phyloP scores from a whole-genome alignment of 2,888 invertebrate species.

The Halocaridina rubra region DNA sequence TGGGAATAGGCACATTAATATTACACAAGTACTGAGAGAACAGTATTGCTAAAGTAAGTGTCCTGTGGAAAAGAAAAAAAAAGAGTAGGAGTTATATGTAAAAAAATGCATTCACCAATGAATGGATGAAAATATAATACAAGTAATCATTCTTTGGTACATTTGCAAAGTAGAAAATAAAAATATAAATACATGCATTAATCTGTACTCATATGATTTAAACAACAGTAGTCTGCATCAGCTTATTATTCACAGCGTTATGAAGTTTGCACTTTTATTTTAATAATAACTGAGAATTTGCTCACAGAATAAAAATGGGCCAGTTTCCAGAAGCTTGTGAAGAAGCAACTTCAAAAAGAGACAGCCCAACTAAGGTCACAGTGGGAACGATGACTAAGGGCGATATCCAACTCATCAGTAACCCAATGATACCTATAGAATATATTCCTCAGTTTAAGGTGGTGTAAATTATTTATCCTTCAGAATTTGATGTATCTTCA shows the following conservation, averaged over 20 bases:
- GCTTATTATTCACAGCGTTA: neutral
- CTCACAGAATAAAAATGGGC: slow-evolving; percentile 21
- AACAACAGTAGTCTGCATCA: neutral
- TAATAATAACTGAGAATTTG: neutral
- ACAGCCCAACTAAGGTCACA: slow-evolving; percentile 85
- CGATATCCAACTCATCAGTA: slow-evolving; percentile 80
- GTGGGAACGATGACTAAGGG: slow-evolving; percentile 88
- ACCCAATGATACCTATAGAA: slow-evolving; percentile 79
- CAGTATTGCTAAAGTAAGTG: slow-evolving; percentile 79
- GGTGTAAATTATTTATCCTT: no score
- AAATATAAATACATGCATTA: neutral
- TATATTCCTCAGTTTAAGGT: no score
- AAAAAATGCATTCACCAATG: slow-evolving; percentile 66
- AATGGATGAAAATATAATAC: neutral
- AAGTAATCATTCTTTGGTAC: neutral
- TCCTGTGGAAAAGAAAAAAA: slow-evolving; percentile 78
- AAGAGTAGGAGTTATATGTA: slow-evolving; percentile 77
- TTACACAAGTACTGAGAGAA: slow-evolving; percentile 84
- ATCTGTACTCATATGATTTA: neutral
- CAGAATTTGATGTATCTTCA: no score
- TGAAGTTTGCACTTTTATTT: neutral
- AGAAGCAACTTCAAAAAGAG: slow-evolving; percentile 84
- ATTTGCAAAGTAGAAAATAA: neutral
- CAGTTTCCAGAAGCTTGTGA: slow-evolving; percentile 75
- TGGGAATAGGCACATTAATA: slow-evolving; percentile 73